Evolutionary conservation across 2,888 invertebrate species (phyloP), one percentile per base, ranked within the genome.

Genomic region (Odontomyia ornata): DNA sequence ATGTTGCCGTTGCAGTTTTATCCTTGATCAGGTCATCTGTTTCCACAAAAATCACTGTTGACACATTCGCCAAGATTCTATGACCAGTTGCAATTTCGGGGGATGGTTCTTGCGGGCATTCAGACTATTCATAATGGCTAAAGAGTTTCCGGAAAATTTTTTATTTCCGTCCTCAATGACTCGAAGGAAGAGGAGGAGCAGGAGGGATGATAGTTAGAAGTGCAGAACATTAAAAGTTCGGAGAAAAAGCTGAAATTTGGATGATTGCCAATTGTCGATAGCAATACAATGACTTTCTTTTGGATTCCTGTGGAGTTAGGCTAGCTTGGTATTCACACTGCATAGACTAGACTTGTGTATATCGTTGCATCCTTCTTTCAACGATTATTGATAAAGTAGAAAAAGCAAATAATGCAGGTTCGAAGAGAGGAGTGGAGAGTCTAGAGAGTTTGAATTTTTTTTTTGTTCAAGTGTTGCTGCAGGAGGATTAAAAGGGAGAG

Each of bases 251-350:
- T 21, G 13, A 60, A 60, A 28, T 21, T 21, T 67, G 67, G 67
- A 67, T 13, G 67, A 67, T 67, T 36, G 67, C 67, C 64, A 64
- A 64, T 30, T 64, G 27, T 64, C 64, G 64, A 64, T 64, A 64
- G 28, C 64, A 64, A 28, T 30, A 64, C n/a, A 64, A 64, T 64
- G 64, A 64, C 64, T 64, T 64, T 64, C 52, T 52, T 52, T 52
- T 52, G 43, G 52, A 52, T 13, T 18, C 18, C n/a, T 4, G 52
- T 4, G 52, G n/a, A 9, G 18, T 4, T 15, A 9, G 52, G 7
- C 52, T n/a, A 18, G 52, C 15, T 4, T n/a, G 52, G n/a, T 9
- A 52, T 4, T 9, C 13, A 9, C 7, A 13, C 13, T 13, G 18
- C 52, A 9, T 13, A 52, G 18, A 52, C 52, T 52, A 15, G 52